These are phyloP conservation scores for Poeciliopsis paucimaculata DNA, from an alignment of 2,797 vertebrate genomes.

Conservation along the genomic window DNA sequence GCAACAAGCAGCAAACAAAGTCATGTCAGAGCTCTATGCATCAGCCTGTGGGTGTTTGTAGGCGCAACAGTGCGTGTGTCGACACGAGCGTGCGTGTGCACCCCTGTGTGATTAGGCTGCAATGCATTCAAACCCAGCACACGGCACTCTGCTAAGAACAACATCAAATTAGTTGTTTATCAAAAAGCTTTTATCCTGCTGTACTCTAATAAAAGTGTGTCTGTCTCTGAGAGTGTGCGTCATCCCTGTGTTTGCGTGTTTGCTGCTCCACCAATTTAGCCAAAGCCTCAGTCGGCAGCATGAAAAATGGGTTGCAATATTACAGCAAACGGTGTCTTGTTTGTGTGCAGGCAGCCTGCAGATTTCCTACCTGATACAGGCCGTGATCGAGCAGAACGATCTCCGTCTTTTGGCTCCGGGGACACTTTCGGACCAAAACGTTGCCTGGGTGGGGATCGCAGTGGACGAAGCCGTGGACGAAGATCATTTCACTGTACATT, in stretches of 20 bases:
- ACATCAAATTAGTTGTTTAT: conserved; percentile 78
- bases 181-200: conserved; percentile 80
- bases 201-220: conserved; percentile 47
- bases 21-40: conserved; percentile 11
- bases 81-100: conserved; percentile 20
- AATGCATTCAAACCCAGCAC: conserved; percentile 51
- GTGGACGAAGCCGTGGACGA: conserved; percentile 96
- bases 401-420: conserved; percentile 82
- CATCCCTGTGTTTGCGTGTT: conserved; percentile 31
- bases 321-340: conserved; percentile 63
- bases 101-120: conserved; percentile 47
- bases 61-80: conserved; percentile 14
- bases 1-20: conserved; percentile 34
- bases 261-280: conserved; percentile 38
- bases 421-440: conserved; percentile 88
- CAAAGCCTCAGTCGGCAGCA: conserved; percentile 54
- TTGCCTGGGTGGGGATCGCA: conserved; percentile 98
- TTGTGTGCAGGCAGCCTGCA: conserved; percentile 22
- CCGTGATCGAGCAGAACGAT: conserved; percentile 95
- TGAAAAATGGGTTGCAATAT: conserved; percentile 76
- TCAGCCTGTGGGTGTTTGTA: conserved; percentile 3
- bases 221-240: conserved; percentile 29
- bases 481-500: conserved; percentile 98
- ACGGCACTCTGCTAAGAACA: conserved; percentile 56
- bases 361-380: conserved; percentile 90